Evolutionary conservation across 2,797 vertebrate genomes (phyloP).

Genomic region (Heliangelus exortis): DNA sequence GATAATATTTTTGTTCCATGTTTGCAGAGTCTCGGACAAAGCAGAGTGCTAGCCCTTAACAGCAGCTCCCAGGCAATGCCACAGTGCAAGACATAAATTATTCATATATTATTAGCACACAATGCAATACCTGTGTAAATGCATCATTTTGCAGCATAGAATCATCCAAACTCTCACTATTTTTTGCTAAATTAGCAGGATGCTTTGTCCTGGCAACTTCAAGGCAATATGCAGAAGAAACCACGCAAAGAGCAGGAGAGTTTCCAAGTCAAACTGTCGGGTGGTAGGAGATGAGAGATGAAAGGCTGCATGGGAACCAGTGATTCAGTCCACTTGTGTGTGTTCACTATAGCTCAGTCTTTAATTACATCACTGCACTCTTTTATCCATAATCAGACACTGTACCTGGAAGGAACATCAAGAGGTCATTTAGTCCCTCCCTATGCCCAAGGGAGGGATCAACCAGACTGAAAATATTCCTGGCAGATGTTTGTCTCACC

Average conservation of each 20-base stretch:
- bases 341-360: background rate
- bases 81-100: background rate
- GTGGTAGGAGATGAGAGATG: background rate
- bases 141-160: background rate
- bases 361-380: background rate
- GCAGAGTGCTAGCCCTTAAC: background rate
- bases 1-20: background rate
- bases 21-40: background rate
- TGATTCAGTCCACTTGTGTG: background rate
- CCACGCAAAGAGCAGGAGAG: background rate
- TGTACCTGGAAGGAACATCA: background rate
- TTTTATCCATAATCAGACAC: background rate
- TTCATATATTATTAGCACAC: background rate
- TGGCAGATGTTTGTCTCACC: conserved; percentile 40
- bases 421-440: conserved; percentile 20
- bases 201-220: background rate
- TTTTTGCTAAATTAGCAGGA: background rate
- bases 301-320: background rate
- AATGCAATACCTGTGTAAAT: background rate
- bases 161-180: background rate
- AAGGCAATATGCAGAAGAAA: background rate
- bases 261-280: background rate
- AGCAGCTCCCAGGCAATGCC: background rate
- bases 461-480: background rate
- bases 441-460: background rate